Percentiles rank a stretch among this genome's conserved stretches.
Evolutionary conservation across 2,113 vertebrate genomes (phyloP).

Genomic region (Bufo gargarizans): DNA sequence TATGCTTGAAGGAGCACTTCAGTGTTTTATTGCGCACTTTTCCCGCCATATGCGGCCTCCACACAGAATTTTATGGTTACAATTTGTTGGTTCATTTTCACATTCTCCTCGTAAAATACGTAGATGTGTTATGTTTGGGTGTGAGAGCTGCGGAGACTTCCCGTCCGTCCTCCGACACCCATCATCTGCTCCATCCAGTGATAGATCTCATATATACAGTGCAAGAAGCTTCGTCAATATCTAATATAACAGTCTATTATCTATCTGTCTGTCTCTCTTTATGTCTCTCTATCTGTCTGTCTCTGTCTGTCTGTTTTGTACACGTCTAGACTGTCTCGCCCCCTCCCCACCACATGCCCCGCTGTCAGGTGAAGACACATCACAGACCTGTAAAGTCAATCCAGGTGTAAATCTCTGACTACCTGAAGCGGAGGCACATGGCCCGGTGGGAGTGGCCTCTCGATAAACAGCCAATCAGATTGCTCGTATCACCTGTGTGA

Average conservation of each 20-base stretch:
- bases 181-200: no score
- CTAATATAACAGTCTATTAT: no score
- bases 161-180: no score
- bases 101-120: neutral
- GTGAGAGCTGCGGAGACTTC: neutral
- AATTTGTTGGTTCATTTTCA: neutral
- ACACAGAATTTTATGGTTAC: neutral
- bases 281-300: no score
- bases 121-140: constrained; percentile 14
- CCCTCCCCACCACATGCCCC: no score
- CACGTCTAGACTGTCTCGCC: no score
- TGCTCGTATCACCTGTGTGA: neutral
- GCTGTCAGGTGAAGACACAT: neutral
- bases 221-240: no score
- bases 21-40: constrained; percentile 33
- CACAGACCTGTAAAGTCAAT: neutral
- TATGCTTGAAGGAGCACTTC: constrained; percentile 8
- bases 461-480: neutral
- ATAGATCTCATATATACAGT: no score
- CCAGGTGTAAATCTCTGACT: neutral
- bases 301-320: no score
- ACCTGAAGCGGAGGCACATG: no score
- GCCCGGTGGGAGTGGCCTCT: neutral
- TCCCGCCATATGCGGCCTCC: neutral
- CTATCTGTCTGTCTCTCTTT: no score